Evolutionary conservation across 23 tunicate species (phyloP), one percentile per base, ranked within the genome.

Genomic region (Corella eumyota): DNA sequence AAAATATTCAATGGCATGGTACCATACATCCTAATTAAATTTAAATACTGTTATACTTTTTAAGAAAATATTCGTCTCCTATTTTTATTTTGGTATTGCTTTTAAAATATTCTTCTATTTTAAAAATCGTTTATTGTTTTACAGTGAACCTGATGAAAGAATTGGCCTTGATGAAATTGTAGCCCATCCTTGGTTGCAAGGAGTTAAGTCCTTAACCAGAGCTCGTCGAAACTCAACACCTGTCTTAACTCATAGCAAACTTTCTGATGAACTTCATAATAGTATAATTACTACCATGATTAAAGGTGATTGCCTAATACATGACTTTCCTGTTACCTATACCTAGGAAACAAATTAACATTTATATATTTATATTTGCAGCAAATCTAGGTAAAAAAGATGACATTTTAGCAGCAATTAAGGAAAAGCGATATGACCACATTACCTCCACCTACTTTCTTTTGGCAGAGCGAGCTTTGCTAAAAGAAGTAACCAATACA

Each of bases 381-480:
- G 98, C 68, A 0, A 45, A 81, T 19, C 49, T 76, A 15, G 93
- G 81, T 7, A 50, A 66, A 6, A 50, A 72, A 25, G 93, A 58
- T 19, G 98, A 92, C 51, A 92, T 92, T 17, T 58, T 62, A 17
- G 38, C 49, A 34, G 84, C 92, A 6, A 49, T 92, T 0, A 45
- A 62, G 15, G 85, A 92, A 32, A 80, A 92, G 38, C 76, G 76
- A 4, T 92, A 92, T 40, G 90, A 82, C 32, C 93, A 83, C 72
- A 81, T 92, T 47, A 81, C 98, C 5, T 77, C 98, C 25, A 76
- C 98, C 4, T 92, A 92, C 51, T 92, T 75, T 45, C 65, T 92
- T 31, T 80, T 92, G 6, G 92, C 98, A 25, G 95, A 90, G 35
- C 67, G 83, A 24, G 50, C 52, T 32, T 34, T 85, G 57, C n/a